Conservation (phyloP, 2,797 vertebrate species). For the Pempheris klunzingeri region DNA sequence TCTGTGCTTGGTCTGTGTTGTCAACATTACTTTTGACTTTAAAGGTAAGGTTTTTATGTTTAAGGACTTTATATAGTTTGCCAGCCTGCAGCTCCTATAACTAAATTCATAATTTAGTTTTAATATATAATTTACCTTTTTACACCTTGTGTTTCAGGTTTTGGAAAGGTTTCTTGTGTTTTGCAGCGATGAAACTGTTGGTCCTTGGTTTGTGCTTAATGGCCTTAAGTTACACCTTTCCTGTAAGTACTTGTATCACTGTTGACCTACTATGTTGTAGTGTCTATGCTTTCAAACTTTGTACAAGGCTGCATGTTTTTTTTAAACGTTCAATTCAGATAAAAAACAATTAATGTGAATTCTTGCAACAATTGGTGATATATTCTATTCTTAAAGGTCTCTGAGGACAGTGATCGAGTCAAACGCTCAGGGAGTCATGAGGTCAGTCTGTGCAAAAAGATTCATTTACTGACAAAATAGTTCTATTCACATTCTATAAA, state of each 20-base stretch:
- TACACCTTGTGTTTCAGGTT: neutral
- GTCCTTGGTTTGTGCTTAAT: conserved; percentile 23
- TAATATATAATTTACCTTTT: too few species aligned
- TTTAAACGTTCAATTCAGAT: neutral
- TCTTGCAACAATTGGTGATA: neutral
- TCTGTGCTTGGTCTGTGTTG: neutral
- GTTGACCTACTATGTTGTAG: neutral
- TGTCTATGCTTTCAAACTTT: neutral
- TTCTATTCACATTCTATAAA: neutral
- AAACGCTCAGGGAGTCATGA: conserved; percentile 56
- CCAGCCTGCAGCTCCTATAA: neutral
- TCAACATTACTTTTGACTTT: neutral
- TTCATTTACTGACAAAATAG: neutral
- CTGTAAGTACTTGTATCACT: conserved; percentile 22
- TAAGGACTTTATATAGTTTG: neutral
- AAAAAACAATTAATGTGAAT: neutral
- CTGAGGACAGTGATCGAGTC: conserved; percentile 42
- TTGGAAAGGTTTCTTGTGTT: neutral
- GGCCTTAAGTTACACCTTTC: conserved; percentile 20
- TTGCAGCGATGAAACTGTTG: conserved; percentile 38
- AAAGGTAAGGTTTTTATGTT: conserved; percentile 7
- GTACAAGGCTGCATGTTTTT: neutral
- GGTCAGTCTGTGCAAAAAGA: conserved; percentile 30
- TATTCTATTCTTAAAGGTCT: conserved; percentile 12
- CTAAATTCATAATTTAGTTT: neutral